Percentiles rank a stretch among this genome's conserved stretches.
These are phyloP conservation scores for Mamestra configurata DNA, from an alignment of 1,140 invertebrate species.

Conservation along the genomic window DNA sequence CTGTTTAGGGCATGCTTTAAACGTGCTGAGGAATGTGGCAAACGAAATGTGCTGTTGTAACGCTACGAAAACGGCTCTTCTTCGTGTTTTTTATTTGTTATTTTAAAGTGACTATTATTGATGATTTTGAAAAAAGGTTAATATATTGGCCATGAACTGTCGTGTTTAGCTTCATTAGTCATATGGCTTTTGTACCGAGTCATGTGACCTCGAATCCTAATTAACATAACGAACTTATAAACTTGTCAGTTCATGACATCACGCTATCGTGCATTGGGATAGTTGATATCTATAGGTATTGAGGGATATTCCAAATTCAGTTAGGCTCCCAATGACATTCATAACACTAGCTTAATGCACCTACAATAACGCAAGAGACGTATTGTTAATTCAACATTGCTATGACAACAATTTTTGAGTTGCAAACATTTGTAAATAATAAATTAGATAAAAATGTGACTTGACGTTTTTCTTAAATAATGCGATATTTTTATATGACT, in stretches of 20 bases:
- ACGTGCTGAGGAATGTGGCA: constrained; percentile 87
- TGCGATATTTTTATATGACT: too few species aligned
- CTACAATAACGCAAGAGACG: too few species aligned
- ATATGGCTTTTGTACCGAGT: background rate
- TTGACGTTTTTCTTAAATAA: too few species aligned
- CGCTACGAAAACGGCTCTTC: constrained; percentile 77
- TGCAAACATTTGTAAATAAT: too few species aligned
- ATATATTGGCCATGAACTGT: background rate
- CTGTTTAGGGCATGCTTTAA: constrained; percentile 87
- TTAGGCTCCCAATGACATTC: too few species aligned
- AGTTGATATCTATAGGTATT: background rate
- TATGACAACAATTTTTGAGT: too few species aligned
- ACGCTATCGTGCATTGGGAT: background rate
- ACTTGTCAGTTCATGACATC: background rate
- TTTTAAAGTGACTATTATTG: background rate
- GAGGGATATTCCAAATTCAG: background rate
- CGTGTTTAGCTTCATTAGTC: background rate
- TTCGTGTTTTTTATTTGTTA: constrained; percentile 51
- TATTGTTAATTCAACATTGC: too few species aligned
- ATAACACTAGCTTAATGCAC: too few species aligned
- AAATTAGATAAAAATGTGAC: too few species aligned
- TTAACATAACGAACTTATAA: background rate
- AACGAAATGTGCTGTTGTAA: constrained; percentile 78
- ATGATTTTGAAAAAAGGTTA: background rate
- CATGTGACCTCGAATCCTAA: constrained; percentile 5